phyloP scores from a whole-genome alignment of 2,113 vertebrate genomes.

The Procapra przewalskii region DNA sequence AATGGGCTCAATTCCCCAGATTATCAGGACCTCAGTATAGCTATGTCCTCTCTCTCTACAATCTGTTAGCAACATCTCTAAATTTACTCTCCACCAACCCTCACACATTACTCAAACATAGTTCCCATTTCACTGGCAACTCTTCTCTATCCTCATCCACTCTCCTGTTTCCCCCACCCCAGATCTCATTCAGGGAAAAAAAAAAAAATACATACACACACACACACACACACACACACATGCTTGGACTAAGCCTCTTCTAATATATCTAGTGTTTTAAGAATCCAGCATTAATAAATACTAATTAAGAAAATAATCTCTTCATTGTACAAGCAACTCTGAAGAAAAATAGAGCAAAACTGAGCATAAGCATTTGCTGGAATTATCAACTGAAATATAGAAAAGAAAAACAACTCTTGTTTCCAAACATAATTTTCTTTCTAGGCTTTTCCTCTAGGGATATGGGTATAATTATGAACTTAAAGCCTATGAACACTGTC shows the following conservation, averaged over 20 bases:
- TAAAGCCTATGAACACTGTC: not conserved
- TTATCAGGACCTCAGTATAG: not conserved
- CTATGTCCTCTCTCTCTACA: not conserved
- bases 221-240: not conserved
- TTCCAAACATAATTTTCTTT: constrained; percentile 24
- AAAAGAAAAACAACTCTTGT: constrained; percentile 16
- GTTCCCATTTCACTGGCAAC: not conserved
- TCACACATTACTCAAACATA: not conserved
- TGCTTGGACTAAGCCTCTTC: constrained; percentile 11
- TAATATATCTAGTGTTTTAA: constrained; percentile 22
- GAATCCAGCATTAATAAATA: constrained; percentile 12
- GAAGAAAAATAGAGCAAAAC: constrained; percentile 28
- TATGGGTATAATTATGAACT: not conserved
- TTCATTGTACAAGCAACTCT: not conserved
- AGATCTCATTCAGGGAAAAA: not conserved
- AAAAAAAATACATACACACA: not conserved
- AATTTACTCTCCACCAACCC: not conserved
- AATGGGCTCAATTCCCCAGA: not conserved
- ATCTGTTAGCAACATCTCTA: not conserved
- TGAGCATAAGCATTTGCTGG: not conserved
- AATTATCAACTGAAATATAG: constrained; percentile 34
- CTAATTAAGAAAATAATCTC: constrained; percentile 23
- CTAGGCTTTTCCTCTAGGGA: constrained; percentile 8
- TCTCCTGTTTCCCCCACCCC: not conserved
- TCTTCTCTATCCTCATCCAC: not conserved